Percentiles rank a stretch among this genome's conserved stretches.
These are phyloP conservation scores for Alligator sinensis DNA, from an alignment of 2,113 vertebrate species.

Conservation along the genomic window DNA sequence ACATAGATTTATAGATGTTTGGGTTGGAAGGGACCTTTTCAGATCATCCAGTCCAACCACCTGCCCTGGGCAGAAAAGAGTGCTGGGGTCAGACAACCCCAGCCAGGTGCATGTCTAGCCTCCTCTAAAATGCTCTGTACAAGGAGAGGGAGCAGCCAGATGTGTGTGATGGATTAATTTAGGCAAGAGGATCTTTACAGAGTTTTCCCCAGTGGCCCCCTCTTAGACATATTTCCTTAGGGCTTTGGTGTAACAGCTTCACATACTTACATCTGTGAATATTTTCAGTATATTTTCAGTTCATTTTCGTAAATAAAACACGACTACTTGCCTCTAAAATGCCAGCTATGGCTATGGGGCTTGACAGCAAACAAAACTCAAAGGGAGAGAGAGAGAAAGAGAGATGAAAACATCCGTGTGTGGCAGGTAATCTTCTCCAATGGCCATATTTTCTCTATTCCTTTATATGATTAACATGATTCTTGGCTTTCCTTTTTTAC, in stretches of 20 bases:
- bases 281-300: background rate
- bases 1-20: too few species aligned
- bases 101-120: too few species aligned
- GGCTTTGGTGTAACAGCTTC: background rate
- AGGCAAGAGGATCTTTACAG: background rate
- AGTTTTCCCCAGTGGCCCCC: background rate
- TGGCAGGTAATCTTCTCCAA: conserved; percentile 11
- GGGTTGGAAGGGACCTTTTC: too few species aligned
- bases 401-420: background rate
- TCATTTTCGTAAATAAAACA: background rate
- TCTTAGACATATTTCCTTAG: background rate
- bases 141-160: background rate
- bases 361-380: background rate
- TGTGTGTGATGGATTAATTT: background rate
- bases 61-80: too few species aligned
- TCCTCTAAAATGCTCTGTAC: too few species aligned
- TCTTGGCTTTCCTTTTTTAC: conserved; percentile 53
- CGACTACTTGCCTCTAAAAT: background rate
- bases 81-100: too few species aligned
- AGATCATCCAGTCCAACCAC: too few species aligned
- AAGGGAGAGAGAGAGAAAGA: too few species aligned
- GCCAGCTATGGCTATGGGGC: background rate
- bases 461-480: conserved; percentile 54
- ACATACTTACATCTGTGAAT: background rate
- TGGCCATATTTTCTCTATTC: background rate